Evolutionary conservation across 1,140 invertebrate species (phyloP).

Genomic region (Leptoteleia sp.): DNA sequence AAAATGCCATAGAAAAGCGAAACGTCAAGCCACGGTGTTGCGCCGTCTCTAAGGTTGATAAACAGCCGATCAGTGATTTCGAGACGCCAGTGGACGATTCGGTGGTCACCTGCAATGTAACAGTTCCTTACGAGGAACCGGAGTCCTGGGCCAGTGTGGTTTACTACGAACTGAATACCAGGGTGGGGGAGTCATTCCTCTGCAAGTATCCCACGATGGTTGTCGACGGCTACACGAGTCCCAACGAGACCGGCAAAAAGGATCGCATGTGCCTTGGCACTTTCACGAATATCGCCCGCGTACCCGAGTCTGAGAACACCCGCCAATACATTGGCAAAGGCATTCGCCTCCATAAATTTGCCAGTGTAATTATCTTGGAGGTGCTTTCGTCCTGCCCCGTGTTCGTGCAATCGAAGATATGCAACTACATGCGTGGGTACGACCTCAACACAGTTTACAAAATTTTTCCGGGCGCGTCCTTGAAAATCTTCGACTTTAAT

Average conservation of each 20-base stretch:
- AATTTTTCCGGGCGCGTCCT: slow-evolving; percentile 93
- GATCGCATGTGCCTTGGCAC: slow-evolving; percentile 96
- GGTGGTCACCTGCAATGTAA: slow-evolving; percentile 87
- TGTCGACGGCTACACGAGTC: slow-evolving; percentile 98
- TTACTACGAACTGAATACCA: slow-evolving; percentile 96
- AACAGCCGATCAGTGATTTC: too few species aligned
- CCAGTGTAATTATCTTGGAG: slow-evolving; percentile 98
- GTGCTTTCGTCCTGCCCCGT: slow-evolving; percentile 96
- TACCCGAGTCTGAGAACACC: slow-evolving; percentile 97
- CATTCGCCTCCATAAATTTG: slow-evolving; percentile 97
- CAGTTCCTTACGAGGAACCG: slow-evolving; percentile 93
- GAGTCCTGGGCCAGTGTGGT: slow-evolving; percentile 96
- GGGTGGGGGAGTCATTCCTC: slow-evolving; percentile 97
- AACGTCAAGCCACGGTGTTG: too few species aligned
- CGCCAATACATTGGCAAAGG: slow-evolving; percentile 97
- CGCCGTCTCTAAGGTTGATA: too few species aligned
- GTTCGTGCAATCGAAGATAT: slow-evolving; percentile 97
- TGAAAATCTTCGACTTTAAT: slow-evolving; percentile 98
- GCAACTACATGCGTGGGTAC: slow-evolving; percentile 96
- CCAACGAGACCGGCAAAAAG: slow-evolving; percentile 89
- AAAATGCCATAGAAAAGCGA: too few species aligned
- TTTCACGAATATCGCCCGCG: slow-evolving; percentile 96
- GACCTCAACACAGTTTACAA: slow-evolving; percentile 97
- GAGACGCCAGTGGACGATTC: too few species aligned
- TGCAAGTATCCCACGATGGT: slow-evolving; percentile 93